phyloP scores from a whole-genome alignment of 2,888 invertebrate genomes.

The Conops quadrifasciatus region DNA sequence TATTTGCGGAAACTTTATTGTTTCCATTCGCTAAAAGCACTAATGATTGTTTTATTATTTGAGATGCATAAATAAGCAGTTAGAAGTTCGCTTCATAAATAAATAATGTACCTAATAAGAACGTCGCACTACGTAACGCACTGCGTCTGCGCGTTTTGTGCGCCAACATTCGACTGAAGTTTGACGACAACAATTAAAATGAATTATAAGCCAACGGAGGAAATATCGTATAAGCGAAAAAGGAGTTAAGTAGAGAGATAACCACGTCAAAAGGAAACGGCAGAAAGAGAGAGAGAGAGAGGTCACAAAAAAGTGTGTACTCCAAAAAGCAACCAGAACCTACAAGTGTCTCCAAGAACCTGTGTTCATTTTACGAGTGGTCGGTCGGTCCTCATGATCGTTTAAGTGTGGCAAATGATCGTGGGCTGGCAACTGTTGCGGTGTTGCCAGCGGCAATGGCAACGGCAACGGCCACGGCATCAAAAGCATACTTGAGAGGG shows the following conservation, averaged over 20 bases:
- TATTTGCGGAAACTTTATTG: no score
- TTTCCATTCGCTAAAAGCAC: neutral
- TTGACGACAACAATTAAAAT: constrained; percentile 25
- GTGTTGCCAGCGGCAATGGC: neutral
- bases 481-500: no score
- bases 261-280: neutral
- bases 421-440: constrained; percentile 15
- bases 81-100: no score
- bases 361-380: constrained; percentile 25
- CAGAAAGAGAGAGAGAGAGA: constrained; percentile 5
- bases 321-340: neutral
- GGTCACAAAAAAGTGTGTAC: neutral
- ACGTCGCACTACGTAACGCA: neutral
- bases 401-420: constrained; percentile 5
- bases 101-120: no score
- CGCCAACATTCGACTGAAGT: constrained; percentile 21
- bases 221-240: neutral
- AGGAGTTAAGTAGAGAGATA: no score
- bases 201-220: neutral
- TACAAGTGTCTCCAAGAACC: constrained; percentile 20
- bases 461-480: no score
- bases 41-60: neutral
- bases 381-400: neutral
- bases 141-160: constrained; percentile 25
- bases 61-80: no score